These are phyloP conservation scores for Gadus macrocephalus DNA, from an alignment of 2,113 vertebrate species.

Conservation along the genomic window DNA sequence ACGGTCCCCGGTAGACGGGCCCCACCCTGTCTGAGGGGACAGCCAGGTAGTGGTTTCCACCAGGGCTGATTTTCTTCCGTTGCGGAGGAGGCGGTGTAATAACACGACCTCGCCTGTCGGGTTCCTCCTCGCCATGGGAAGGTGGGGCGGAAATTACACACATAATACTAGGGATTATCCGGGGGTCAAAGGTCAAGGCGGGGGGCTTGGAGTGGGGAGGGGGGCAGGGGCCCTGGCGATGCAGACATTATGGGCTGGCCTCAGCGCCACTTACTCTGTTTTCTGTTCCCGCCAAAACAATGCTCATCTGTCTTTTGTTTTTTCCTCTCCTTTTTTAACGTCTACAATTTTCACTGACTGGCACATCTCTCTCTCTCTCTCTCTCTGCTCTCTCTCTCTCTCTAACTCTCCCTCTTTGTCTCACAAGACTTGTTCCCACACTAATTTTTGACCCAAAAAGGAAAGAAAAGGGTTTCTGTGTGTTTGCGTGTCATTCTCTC, in stretches of 20 bases:
- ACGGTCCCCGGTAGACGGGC: too few relatives aligned
- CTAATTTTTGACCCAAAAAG: constrained; percentile 36
- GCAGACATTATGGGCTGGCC: constrained; percentile 29
- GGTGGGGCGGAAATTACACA: too few relatives aligned
- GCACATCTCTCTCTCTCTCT: constrained; percentile 2
- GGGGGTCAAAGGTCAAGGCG: not conserved
- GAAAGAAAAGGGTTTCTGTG: constrained; percentile 37
- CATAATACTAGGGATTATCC: too few relatives aligned
- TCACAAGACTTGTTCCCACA: constrained; percentile 42
- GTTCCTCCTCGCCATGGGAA: too few relatives aligned
- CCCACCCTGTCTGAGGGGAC: too few relatives aligned
- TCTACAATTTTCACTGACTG: constrained; percentile 9
- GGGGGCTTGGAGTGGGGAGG: not conserved
- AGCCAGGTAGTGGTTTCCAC: too few relatives aligned
- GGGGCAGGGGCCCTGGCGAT: constrained; percentile 29
- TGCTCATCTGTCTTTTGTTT: constrained; percentile 17
- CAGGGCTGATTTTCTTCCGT: too few relatives aligned
- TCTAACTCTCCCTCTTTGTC: too few relatives aligned
- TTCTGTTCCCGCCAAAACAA: constrained; percentile 31
- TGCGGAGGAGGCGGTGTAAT: too few relatives aligned
- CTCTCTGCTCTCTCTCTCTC: not conserved
- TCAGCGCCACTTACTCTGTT: not conserved
- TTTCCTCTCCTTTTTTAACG: not conserved
- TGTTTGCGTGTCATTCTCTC: not conserved
- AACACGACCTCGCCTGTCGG: too few relatives aligned